Evolutionary conservation across 2,113 vertebrate genomes (phyloP), one percentile per base, ranked within the genome.

Genomic region (Passer domesticus): DNA sequence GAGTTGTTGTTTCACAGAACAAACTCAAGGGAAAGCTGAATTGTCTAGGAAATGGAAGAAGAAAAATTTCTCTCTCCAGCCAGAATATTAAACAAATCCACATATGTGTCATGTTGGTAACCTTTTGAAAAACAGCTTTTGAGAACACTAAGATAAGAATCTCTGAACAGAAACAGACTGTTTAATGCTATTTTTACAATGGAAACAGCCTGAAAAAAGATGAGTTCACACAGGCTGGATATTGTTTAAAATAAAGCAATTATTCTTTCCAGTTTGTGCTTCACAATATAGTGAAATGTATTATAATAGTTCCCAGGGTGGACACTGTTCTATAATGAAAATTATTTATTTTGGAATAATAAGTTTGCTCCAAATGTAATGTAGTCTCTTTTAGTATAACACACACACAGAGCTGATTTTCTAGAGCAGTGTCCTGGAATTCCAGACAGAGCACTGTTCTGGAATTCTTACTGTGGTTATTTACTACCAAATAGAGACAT

Each of bases 121-220:
- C 39, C 62, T 91, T 75, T 67, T 84, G 53, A 60, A 87, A 93
- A 95, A 68, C 9, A 70, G 30, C 47, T 95, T 89, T 81, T 84
- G 73, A 91, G 73, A 94, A 59, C 33, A 68, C 13, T 3, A 11
- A 86, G 89, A 81, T 77, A 92, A 94, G 86, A 68, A 75, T 68
- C 44, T 80, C 60, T 63, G 64, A 78, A 70, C 47, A 83, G 50
- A 86, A 83, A 70, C 27, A 77, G 14, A 18, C 47, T 64, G 18
- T 28, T 63, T 89, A 72, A 68, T 78, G 50, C 39, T 81, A 27
- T 56, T 68, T 79, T 75, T 64, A 37, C 68, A 78, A 10, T 67
- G 52, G 49, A 92, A 94, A 86, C 43, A 62, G 30, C 39, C 44
- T 77, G 47, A 64, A 43, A 91, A 44, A 66, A 70, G 55, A 74